These are phyloP conservation scores for Cecidostiba fungosa DNA, from an alignment of 2,888 invertebrate genomes.

Conservation along the genomic window DNA sequence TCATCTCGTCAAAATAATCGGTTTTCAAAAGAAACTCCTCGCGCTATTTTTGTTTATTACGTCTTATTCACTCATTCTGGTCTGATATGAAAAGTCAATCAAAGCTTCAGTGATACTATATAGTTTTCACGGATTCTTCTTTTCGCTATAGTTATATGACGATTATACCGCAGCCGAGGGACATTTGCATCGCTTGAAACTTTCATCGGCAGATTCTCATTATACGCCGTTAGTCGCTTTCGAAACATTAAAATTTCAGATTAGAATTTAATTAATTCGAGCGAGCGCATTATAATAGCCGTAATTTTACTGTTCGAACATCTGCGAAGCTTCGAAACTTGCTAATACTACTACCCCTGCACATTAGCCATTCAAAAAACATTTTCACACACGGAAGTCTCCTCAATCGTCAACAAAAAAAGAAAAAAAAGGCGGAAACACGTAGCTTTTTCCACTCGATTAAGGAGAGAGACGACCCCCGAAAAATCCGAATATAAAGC, in stretches of 20 bases:
- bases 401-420: slow-evolving; percentile 20
- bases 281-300: neutral
- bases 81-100: neutral
- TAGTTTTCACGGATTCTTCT: too few relatives aligned
- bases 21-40: too few relatives aligned
- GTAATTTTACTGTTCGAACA: slow-evolving; percentile 21
- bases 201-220: neutral
- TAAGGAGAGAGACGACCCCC: slow-evolving; percentile 6
- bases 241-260: slow-evolving; percentile 11
- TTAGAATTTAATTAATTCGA: slow-evolving; percentile 16
- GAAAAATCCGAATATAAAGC: slow-evolving; percentile 6
- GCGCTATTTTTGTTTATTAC: too few relatives aligned
- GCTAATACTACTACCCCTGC: neutral
- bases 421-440: slow-evolving; percentile 35
- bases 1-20: too few relatives aligned
- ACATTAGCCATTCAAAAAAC: neutral
- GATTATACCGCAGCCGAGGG: neutral
- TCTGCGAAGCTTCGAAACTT: slow-evolving; percentile 20
- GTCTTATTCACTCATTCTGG: too few relatives aligned
- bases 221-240: neutral
- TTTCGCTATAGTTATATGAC: neutral
- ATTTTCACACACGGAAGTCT: neutral
- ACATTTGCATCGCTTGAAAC: neutral
- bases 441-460: slow-evolving; percentile 44
- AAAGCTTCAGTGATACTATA: too few relatives aligned